These are phyloP conservation scores for Pogonophryne albipinna DNA, from an alignment of 2,797 vertebrate species.

Conservation along the genomic window DNA sequence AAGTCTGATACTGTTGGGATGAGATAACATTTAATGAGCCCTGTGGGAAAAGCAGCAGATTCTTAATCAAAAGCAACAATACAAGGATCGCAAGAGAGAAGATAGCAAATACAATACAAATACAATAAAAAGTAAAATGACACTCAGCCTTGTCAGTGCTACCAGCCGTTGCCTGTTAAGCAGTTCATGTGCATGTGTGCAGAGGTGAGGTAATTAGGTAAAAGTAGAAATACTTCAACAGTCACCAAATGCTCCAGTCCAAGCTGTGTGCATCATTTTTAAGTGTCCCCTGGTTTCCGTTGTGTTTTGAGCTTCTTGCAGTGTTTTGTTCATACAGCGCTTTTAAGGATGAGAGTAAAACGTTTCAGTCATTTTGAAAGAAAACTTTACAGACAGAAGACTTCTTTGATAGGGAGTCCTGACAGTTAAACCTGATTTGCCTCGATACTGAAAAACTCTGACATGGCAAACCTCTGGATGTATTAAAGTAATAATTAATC, in stretches of 20 bases:
- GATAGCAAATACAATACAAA: conserved; percentile 9
- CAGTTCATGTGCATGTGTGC: conserved; percentile 5
- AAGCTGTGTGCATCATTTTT: too few relatives aligned
- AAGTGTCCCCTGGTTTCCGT: too few relatives aligned
- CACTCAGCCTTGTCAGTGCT: conserved; percentile 9
- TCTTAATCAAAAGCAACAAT: conserved; percentile 45
- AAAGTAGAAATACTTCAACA: too few relatives aligned
- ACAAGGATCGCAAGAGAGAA: conserved; percentile 11
- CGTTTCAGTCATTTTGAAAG: conserved; percentile 7
- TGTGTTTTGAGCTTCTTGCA: too few relatives aligned
- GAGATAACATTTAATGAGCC: conserved; percentile 58
- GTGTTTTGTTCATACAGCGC: too few relatives aligned
- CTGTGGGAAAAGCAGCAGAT: conserved; percentile 44
- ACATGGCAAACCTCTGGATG: too few relatives aligned
- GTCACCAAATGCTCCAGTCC: too few relatives aligned
- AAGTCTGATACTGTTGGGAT: conserved; percentile 44
- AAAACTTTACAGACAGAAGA: too few relatives aligned
- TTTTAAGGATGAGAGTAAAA: conserved; percentile 6
- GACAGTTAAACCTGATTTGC: too few relatives aligned
- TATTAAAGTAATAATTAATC: too few relatives aligned
- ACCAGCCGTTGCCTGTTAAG: neutral
- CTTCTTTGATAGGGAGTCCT: too few relatives aligned
- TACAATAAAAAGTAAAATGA: conserved; percentile 33
- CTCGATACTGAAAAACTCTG: too few relatives aligned
- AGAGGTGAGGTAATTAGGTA: neutral